These are phyloP conservation scores for Odontothrips loti DNA, from an alignment of 2,888 invertebrate species.

Conservation along the genomic window DNA sequence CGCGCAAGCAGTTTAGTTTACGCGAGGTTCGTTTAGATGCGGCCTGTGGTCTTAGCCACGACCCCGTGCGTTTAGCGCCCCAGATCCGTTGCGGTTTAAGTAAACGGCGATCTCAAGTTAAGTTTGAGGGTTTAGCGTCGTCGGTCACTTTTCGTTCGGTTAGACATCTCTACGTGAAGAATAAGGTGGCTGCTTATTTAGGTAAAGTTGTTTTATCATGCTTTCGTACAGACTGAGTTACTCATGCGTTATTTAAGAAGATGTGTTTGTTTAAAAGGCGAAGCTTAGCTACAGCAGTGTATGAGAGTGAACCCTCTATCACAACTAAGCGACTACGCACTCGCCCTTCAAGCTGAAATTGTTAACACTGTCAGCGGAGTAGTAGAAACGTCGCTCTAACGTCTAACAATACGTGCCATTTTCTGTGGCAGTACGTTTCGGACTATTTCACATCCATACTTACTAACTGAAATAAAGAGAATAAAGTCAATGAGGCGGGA, in stretches of 20 bases:
- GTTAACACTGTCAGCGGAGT: background rate
- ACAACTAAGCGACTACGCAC: conserved; percentile 24
- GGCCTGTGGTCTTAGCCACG: background rate
- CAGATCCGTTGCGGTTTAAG: background rate
- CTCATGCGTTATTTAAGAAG: conserved; percentile 25
- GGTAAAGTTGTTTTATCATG: conserved; percentile 10
- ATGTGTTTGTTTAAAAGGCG: conserved; percentile 20
- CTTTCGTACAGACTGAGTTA: conserved; percentile 22
- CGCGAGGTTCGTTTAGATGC: background rate
- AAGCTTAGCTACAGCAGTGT: conserved; percentile 24
- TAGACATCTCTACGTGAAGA: conserved; percentile 1
- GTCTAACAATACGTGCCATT: conserved; percentile 7
- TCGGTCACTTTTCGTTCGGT: background rate
- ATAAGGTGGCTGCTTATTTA: conserved; percentile 18
- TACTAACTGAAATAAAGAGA: background rate
- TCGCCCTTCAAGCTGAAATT: conserved; percentile 8
- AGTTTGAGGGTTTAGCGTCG: conserved; percentile 5
- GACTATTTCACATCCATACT: conserved; percentile 22
- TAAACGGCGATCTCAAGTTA: background rate
- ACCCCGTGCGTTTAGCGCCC: background rate
- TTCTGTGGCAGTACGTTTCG: background rate
- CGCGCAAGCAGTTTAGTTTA: conserved; percentile 19
- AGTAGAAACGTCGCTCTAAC: conserved; percentile 2
- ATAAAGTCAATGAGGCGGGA: background rate
- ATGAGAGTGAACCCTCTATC: conserved; percentile 26